A percentile compares a stretch with the other conserved stretches of the same genome.
phyloP scores from a whole-genome alignment of 2,888 invertebrate species.

The Pollenia amentaria region DNA sequence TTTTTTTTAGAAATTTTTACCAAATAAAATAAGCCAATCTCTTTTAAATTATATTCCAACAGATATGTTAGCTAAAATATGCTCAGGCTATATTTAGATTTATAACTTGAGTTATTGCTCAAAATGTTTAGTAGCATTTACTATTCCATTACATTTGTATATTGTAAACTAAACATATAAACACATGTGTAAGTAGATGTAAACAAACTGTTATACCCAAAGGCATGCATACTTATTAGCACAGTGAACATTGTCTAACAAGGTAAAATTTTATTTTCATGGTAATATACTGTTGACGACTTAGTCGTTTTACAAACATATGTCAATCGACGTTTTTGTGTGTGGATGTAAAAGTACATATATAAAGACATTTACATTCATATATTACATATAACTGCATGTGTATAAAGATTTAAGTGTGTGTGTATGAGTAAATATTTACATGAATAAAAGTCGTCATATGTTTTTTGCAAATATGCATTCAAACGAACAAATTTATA shows the following conservation, averaged over 20 bases:
- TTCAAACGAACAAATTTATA: slow-evolving; percentile 60
- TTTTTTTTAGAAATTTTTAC: too few species aligned
- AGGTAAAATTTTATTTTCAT: slow-evolving; percentile 64
- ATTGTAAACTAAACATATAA: background rate
- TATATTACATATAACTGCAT: background rate
- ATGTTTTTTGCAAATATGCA: slow-evolving; percentile 9
- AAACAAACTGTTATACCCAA: slow-evolving; percentile 48
- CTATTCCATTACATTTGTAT: background rate
- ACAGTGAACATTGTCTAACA: slow-evolving; percentile 56
- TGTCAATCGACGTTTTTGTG: slow-evolving; percentile 60
- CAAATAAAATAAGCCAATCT: too few species aligned
- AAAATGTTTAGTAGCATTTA: too few species aligned
- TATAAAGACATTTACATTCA: background rate
- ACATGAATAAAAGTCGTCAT: slow-evolving; percentile 35
- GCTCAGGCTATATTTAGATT: too few species aligned
- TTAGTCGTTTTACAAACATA: slow-evolving; percentile 35
- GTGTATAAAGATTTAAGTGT: slow-evolving; percentile 14
- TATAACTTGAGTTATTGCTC: too few species aligned
- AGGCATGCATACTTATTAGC: slow-evolving; percentile 59
- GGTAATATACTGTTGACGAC: slow-evolving; percentile 47
- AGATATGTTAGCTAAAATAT: too few species aligned
- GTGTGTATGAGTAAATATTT: slow-evolving; percentile 15
- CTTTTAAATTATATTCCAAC: too few species aligned
- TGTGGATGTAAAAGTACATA: background rate
- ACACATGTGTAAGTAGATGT: background rate